These are phyloP conservation scores for Corythoichthys intestinalis DNA, from an alignment of 2,113 vertebrate species.

Conservation along the genomic window DNA sequence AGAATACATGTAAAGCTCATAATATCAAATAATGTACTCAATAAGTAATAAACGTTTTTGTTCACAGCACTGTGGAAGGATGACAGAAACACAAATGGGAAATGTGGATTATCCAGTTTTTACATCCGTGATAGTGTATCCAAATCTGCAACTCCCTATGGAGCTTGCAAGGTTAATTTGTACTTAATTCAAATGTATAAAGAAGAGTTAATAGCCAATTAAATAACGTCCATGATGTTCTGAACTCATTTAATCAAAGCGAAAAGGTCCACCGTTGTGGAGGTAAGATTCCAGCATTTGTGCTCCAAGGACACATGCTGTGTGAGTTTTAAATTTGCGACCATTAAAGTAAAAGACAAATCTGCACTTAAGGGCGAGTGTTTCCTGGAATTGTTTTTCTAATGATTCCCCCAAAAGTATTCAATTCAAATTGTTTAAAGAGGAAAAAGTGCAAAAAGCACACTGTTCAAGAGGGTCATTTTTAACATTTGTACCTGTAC, in stretches of 20 bases:
- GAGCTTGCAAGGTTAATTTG: slow-evolving; percentile 32
- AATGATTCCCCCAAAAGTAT: neutral
- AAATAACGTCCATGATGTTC: slow-evolving; percentile 25
- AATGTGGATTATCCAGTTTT: neutral
- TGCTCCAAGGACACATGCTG: neutral
- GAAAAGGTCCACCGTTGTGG: slow-evolving; percentile 25
- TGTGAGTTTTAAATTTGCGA: slow-evolving; percentile 4
- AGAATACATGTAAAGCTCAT: neutral
- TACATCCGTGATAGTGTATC: neutral
- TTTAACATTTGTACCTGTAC: neutral
- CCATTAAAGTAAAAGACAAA: slow-evolving; percentile 3
- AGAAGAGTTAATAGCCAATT: slow-evolving; percentile 34
- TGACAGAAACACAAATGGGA: neutral
- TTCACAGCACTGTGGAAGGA: too few relatives aligned
- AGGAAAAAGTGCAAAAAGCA: neutral
- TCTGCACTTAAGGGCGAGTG: neutral
- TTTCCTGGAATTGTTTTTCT: neutral
- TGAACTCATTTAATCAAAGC: slow-evolving; percentile 32
- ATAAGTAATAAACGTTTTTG: neutral
- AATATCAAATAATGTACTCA: neutral
- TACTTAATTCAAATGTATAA: slow-evolving; percentile 28
- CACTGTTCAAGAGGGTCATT: neutral
- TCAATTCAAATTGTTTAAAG: neutral
- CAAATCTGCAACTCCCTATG: slow-evolving; percentile 5
- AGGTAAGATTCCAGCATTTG: slow-evolving; percentile 15